Percentiles rank a stretch among this genome's conserved stretches.
Evolutionary conservation across 1,140 invertebrate genomes (phyloP).

Genomic region (Drosophila guanche): DNA sequence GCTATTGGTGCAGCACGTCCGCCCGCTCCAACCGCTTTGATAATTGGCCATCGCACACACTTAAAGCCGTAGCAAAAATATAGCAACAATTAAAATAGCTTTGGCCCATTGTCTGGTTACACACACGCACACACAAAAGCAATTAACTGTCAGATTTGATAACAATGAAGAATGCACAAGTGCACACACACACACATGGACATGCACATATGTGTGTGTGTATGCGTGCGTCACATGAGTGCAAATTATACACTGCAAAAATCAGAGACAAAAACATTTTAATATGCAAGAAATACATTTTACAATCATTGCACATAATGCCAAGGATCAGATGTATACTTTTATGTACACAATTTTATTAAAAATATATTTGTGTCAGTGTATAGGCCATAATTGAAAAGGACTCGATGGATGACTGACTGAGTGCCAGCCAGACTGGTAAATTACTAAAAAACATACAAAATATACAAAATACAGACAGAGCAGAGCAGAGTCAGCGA

Average conservation of each 20-base stretch:
- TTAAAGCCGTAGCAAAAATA: constrained; percentile 61
- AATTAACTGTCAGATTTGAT: constrained; percentile 70
- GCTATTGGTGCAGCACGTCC: constrained; percentile 19
- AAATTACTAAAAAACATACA: constrained; percentile 63
- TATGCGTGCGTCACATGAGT: too few species aligned
- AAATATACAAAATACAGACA: constrained; percentile 56
- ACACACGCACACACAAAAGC: constrained; percentile 62
- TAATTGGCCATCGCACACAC: constrained; percentile 24
- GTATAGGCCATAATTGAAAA: constrained; percentile 60
- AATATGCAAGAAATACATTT: too few species aligned
- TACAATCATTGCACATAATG: too few species aligned
- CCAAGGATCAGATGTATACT: too few species aligned
- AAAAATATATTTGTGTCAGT: background rate
- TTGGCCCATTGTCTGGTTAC: constrained; percentile 34
- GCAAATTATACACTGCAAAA: too few species aligned
- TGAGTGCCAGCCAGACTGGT: constrained; percentile 35
- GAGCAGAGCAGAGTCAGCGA: background rate
- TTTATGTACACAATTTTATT: background rate
- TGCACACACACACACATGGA: constrained; percentile 4
- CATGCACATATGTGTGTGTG: too few species aligned
- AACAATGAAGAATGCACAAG: constrained; percentile 61
- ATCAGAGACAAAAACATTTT: too few species aligned
- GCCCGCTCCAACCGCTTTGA: background rate
- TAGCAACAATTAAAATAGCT: constrained; percentile 59
- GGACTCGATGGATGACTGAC: constrained; percentile 27